phyloP scores from a whole-genome alignment of 2,888 invertebrate genomes.

The Nesidiocoris tenuis region DNA sequence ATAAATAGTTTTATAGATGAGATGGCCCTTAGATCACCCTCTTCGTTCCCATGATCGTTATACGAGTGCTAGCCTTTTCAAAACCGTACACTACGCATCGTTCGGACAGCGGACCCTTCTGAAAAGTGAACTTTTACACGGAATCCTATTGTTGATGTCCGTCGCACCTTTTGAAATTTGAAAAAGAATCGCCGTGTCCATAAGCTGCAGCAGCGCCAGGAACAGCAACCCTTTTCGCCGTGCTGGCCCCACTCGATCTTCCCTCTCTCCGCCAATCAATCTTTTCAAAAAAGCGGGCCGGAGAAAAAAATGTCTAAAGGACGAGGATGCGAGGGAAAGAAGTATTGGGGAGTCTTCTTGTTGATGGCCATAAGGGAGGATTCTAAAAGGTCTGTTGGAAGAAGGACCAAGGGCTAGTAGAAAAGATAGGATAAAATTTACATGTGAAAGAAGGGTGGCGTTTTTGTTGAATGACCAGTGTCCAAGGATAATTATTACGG shows the following conservation, averaged over 20 bases:
- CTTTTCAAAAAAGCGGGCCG: background rate
- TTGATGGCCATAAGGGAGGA: background rate
- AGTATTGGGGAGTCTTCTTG: background rate
- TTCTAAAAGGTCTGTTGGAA: background rate
- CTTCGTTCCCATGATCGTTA: background rate
- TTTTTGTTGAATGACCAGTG: conserved; percentile 7
- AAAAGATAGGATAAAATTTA: conserved; percentile 7
- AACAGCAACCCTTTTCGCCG: background rate
- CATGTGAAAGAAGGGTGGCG: background rate
- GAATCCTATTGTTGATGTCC: background rate
- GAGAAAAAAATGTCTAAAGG: background rate
- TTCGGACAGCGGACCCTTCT: background rate
- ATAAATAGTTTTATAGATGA: background rate
- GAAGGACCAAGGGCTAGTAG: background rate
- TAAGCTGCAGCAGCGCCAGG: no score
- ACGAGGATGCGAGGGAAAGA: background rate
- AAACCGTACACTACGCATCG: background rate
- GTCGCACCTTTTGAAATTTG: background rate
- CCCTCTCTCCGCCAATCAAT: background rate
- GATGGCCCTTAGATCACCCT: background rate
- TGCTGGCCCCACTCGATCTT: background rate
- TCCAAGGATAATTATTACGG: conserved; percentile 1
- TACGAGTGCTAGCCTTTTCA: background rate
- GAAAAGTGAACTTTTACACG: background rate
- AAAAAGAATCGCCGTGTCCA: background rate